A percentile compares a stretch with the other conserved stretches of the same genome.
Evolutionary conservation across 2,797 vertebrate genomes (phyloP).

Genomic region (Natrix natrix): DNA sequence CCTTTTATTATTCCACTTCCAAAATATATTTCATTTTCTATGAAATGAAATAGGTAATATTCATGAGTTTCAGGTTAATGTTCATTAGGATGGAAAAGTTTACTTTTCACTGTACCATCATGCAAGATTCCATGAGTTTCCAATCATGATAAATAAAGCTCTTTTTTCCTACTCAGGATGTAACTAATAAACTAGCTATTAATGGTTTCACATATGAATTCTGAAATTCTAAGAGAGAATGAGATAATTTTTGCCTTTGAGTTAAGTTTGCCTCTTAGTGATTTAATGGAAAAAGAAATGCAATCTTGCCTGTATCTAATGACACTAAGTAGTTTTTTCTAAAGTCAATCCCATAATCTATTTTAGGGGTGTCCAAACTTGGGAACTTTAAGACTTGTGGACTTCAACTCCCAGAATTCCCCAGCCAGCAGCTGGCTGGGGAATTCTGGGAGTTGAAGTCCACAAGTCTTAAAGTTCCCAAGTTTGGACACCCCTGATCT

Average conservation of each 20-base stretch:
- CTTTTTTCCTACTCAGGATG: background rate
- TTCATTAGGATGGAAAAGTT: background rate
- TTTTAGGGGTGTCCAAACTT: too few species aligned
- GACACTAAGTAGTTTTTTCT: background rate
- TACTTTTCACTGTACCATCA: background rate
- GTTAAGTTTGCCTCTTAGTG: background rate
- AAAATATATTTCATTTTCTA: background rate
- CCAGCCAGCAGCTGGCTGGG: too few species aligned
- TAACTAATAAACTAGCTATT: background rate
- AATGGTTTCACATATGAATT: background rate
- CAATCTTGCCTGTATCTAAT: background rate
- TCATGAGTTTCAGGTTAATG: background rate
- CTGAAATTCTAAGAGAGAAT: background rate
- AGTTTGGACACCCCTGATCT: too few species aligned
- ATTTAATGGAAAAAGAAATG: background rate
- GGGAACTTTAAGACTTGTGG: too few species aligned
- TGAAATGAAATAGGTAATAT: background rate
- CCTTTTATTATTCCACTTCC: background rate
- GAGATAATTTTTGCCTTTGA: background rate
- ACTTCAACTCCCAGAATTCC: too few species aligned
- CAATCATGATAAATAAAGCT: background rate
- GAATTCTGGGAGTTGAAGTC: too few species aligned
- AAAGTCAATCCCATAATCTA: background rate
- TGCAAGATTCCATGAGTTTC: background rate
- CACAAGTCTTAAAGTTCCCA: too few species aligned